A percentile compares a stretch with the other conserved stretches of the same genome.
phyloP scores from a whole-genome alignment of 37 sponge, comb jelly and placozoan genomes.

The Bolinopsis microptera region DNA sequence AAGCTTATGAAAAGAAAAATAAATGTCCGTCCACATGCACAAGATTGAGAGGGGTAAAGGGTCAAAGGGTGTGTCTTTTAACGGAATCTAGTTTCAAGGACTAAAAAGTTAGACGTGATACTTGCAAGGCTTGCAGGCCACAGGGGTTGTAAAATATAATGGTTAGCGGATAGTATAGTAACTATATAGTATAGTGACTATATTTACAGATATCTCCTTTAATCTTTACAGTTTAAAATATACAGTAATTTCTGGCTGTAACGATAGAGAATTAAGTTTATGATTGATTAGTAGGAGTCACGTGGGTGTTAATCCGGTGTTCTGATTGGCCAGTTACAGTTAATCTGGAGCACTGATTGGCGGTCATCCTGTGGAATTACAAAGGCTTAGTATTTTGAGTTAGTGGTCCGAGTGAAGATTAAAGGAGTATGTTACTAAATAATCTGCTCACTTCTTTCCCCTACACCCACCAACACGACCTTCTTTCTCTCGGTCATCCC shows the following conservation, averaged over 20 bases:
- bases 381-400: neutral
- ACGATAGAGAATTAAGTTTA: neutral
- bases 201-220: neutral
- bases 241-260: neutral
- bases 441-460: neutral
- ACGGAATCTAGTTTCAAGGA: too few relatives aligned
- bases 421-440: neutral
- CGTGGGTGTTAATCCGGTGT: neutral
- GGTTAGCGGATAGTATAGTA: neutral
- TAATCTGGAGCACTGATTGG: neutral
- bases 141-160: neutral
- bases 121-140: too few relatives aligned
- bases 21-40: neutral
- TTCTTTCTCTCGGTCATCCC: neutral
- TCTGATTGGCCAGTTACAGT: neutral
- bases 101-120: too few relatives aligned
- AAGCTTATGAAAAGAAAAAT: neutral
- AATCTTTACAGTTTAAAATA: neutral
- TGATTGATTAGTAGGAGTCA: neutral
- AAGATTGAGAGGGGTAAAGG: too few relatives aligned
- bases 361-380: neutral
- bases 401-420: neutral
- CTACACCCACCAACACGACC: neutral
- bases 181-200: too few relatives aligned
- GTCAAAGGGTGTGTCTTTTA: too few relatives aligned